Conservation (phyloP, 2,888 invertebrate species). For the Phrixothrix hirtus region DNA sequence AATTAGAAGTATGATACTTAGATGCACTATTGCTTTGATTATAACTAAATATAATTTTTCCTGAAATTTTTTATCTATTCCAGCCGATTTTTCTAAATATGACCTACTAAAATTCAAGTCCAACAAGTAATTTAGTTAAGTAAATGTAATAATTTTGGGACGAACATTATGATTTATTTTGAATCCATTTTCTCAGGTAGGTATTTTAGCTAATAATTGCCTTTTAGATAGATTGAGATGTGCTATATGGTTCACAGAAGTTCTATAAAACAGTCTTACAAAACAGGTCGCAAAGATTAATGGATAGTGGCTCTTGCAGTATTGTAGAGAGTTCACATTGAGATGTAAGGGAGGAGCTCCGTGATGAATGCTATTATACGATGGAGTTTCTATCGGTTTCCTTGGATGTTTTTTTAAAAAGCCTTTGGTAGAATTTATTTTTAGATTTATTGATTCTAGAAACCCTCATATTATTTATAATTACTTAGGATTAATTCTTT, state of each 20-base stretch:
- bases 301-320: conserved; percentile 45
- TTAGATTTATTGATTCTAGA: no score
- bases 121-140: no score
- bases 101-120: no score
- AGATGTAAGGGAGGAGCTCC: conserved; percentile 67
- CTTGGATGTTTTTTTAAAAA: conserved; percentile 6
- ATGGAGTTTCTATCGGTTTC: conserved; percentile 11
- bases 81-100: no score
- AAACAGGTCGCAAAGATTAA: conserved; percentile 41
- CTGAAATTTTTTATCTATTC: no score
- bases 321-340: conserved; percentile 57
- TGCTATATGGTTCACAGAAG: conserved; percentile 44
- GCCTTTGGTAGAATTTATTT: no score
- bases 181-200: conserved; percentile 15
- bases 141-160: conserved; percentile 4
- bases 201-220: conserved; percentile 25
- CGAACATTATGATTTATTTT: conserved; percentile 14
- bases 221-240: conserved; percentile 44
- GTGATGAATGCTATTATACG: conserved; percentile 40
- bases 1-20: no score
- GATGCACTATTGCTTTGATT: no score
- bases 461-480: no score
- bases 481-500: no score
- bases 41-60: no score
- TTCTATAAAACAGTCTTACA: conserved; percentile 42